phyloP scores from a whole-genome alignment of 2,797 vertebrate genomes.

The Pogonophryne albipinna region DNA sequence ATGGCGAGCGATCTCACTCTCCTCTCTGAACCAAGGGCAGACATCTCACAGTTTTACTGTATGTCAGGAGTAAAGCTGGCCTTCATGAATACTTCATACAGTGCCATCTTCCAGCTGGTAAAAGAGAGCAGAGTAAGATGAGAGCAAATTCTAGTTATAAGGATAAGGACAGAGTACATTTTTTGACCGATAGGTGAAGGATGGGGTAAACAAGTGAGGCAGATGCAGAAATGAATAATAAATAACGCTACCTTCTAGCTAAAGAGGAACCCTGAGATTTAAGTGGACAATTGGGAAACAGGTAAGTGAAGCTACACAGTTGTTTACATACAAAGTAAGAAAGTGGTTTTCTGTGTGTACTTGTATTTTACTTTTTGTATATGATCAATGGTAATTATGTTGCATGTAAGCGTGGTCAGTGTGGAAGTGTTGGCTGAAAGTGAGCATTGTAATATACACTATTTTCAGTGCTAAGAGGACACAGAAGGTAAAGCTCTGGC shows the following conservation, averaged over 20 bases:
- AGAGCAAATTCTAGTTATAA: constrained; percentile 42
- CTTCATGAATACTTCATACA: constrained; percentile 77
- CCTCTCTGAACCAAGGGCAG: constrained; percentile 69
- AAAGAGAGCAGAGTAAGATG: constrained; percentile 50
- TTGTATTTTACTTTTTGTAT: constrained; percentile 10
- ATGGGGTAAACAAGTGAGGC: constrained; percentile 29
- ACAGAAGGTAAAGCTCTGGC: constrained; percentile 30
- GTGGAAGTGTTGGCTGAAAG: constrained; percentile 9
- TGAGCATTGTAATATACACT: constrained; percentile 1
- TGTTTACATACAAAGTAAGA: constrained; percentile 23
- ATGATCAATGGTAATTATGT: constrained; percentile 4
- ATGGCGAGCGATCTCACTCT: constrained; percentile 62
- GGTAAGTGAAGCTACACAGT: constrained; percentile 49
- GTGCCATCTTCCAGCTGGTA: constrained; percentile 56
- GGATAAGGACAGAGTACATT: constrained; percentile 40
- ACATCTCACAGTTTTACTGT: constrained; percentile 61
- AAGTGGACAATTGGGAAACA: constrained; percentile 49
- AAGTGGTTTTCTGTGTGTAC: constrained; percentile 6
- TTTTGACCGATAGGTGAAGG: constrained; percentile 46
- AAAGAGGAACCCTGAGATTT: constrained; percentile 30
- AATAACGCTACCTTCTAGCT: constrained; percentile 19
- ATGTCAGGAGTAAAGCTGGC: constrained; percentile 69
- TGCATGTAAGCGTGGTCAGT: constrained; percentile 9
- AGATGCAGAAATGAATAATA: constrained; percentile 8
- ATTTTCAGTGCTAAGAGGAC: constrained; percentile 30